phyloP scores from a whole-genome alignment of 1,140 invertebrate genomes.

The Bactericera cockerelli region DNA sequence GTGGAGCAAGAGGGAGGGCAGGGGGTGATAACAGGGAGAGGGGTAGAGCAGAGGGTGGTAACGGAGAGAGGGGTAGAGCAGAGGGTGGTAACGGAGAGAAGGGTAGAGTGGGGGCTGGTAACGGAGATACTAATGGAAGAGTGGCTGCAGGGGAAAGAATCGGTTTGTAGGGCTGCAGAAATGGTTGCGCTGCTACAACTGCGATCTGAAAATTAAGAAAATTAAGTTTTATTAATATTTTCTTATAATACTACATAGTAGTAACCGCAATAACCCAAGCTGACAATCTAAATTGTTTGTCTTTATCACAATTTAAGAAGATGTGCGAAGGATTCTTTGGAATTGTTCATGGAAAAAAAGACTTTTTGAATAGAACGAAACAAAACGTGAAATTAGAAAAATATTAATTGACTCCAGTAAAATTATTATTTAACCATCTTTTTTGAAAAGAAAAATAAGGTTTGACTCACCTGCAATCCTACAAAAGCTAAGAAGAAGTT shows the following conservation, averaged over 20 bases:
- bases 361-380: too few species aligned
- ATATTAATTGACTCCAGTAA: too few species aligned
- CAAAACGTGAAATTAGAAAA: too few species aligned
- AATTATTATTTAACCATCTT: too few species aligned
- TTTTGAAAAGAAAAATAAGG: too few species aligned
- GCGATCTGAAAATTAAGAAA: background rate
- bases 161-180: background rate
- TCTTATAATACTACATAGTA: too few species aligned
- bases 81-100: background rate
- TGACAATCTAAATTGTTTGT: too few species aligned
- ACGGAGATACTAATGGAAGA: background rate
- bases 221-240: background rate
- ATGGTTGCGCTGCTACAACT: slow-evolving; percentile 4
- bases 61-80: background rate
- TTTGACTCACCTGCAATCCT: slow-evolving; percentile 1
- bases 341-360: too few species aligned
- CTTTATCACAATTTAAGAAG: too few species aligned
- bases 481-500: background rate
- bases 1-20: background rate
- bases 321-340: too few species aligned
- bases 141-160: background rate
- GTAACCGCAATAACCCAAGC: too few species aligned
- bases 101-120: background rate
- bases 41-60: background rate
- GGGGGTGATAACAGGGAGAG: background rate